These are phyloP conservation scores for Lasioglossum lativentre DNA, from an alignment of 2,888 invertebrate genomes.

Conservation along the genomic window DNA sequence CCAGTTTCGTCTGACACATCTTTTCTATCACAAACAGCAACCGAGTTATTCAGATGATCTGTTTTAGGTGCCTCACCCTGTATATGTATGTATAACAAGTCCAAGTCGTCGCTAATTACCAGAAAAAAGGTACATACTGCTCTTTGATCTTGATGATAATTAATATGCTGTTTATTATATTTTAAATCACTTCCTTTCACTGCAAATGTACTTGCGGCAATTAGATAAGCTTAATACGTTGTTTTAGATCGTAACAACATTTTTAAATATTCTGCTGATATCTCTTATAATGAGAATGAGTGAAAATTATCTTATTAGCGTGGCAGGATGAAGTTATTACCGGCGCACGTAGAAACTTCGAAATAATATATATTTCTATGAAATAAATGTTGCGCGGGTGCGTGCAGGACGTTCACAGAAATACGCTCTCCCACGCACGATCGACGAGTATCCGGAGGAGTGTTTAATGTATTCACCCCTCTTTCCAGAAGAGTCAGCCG, in stretches of 20 bases:
- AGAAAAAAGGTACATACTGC: too few species aligned
- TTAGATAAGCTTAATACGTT: not conserved
- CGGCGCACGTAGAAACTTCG: not conserved
- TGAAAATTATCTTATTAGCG: not conserved
- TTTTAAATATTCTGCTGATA: not conserved
- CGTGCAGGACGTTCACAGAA: constrained; percentile 50
- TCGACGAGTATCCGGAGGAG: constrained; percentile 71
- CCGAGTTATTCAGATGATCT: too few species aligned
- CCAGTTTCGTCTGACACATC: too few species aligned
- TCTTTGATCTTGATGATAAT: too few species aligned
- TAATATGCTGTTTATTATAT: not conserved
- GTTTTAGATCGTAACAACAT: not conserved
- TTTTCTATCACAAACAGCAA: too few species aligned
- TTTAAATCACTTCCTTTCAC: not conserved
- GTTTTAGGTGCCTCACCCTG: too few species aligned
- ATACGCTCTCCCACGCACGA: constrained; percentile 71
- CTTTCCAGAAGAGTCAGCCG: constrained; percentile 69
- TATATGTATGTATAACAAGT: too few species aligned
- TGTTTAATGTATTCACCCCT: constrained; percentile 76
- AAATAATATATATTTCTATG: constrained; percentile 33
- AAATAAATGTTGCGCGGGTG: constrained; percentile 48
- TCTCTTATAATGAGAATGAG: too few species aligned
- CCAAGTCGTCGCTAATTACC: too few species aligned
- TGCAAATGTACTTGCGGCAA: not conserved
- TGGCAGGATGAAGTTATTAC: not conserved